Base-by-base conservation (phyloP, 2,797 vertebrate species). In the Gobionotothen gibberifrons region DNA sequence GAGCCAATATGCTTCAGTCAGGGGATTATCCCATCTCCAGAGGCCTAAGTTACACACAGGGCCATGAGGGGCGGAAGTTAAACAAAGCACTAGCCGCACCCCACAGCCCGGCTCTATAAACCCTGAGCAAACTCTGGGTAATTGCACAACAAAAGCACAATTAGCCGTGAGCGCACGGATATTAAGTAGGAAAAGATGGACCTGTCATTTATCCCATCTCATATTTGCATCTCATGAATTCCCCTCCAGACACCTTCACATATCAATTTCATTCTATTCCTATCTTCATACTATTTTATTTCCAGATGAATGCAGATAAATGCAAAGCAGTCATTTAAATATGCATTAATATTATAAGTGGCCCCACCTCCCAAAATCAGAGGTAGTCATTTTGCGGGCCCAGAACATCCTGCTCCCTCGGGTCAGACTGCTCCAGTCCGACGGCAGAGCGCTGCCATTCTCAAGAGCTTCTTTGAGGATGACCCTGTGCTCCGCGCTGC, bases 111-210 rank as follows among this genome's bases (percentile, higher is more conserved):
- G 78, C 85, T 71, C 52, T 61, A 85, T 93, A 95, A 96, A 93
- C 87, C 92, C 92, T 95, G 85, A 85, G 89, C 93, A 97, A 98
- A 97, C 95, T 95, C 72, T 29, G 74, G 39, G 85, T 98, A 97
- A 98, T 97, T 95, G 91, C 92, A 78, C 92, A 95, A 97, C 96
- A 97, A 97, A 96, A 93, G 93, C 89, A 94, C 96, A 96, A 97
- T 98, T 98, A 98, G 95, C 91, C 81, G 86, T 46, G 22, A 91
- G 69, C 59, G 85, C 90, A 82, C 71, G 52, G 76, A 91, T 87
- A 95, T 96, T 96, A 96, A 95, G 93, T 92, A 86, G 83, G 79
- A 85, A 92, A 91, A 90, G 87, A 91, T 74, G 80, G 83, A 79
- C 56, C 86, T 82, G 86, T 85, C 88, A 87, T 89, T 92, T 90